phyloP scores from a whole-genome alignment of 2,888 invertebrate species.

The Coelopa pilipes region DNA sequence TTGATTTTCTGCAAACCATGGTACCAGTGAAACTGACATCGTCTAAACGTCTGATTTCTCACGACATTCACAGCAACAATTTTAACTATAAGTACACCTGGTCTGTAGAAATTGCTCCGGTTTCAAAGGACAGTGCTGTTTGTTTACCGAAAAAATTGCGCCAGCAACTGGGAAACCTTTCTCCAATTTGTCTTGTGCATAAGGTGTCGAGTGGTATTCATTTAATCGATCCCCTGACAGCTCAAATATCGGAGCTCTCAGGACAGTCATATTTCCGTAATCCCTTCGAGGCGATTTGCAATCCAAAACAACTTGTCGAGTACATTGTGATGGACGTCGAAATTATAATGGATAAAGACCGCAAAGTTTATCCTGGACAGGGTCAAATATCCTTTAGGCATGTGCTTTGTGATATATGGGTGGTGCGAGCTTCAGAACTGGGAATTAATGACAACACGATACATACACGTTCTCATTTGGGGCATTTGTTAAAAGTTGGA shows the following conservation, averaged over 20 bases:
- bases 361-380: slow-evolving; percentile 85
- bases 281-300: slow-evolving; percentile 88
- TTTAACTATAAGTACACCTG: slow-evolving; percentile 97
- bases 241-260: slow-evolving; percentile 90
- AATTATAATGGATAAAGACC: slow-evolving; percentile 71
- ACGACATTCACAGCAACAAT: slow-evolving; percentile 95
- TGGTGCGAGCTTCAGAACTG: slow-evolving; percentile 86
- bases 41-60: slow-evolving; percentile 95
- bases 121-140: slow-evolving; percentile 93
- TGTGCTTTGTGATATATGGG: slow-evolving; percentile 91
- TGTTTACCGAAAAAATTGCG: slow-evolving; percentile 89
- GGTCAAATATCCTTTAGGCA: slow-evolving; percentile 89
- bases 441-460: slow-evolving; percentile 84
- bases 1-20: slow-evolving; percentile 89
- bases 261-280: slow-evolving; percentile 85
- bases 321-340: slow-evolving; percentile 97
- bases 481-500: slow-evolving; percentile 90
- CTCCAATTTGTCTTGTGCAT: slow-evolving; percentile 86
- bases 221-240: slow-evolving; percentile 89
- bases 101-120: slow-evolving; percentile 94
- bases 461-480: slow-evolving; percentile 93
- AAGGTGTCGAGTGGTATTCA: slow-evolving; percentile 91
- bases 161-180: slow-evolving; percentile 87
- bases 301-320: slow-evolving; percentile 90
- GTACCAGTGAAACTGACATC: slow-evolving; percentile 89